These are phyloP conservation scores for Alsophila aescularia DNA, from an alignment of 2,888 invertebrate genomes.

Conservation along the genomic window DNA sequence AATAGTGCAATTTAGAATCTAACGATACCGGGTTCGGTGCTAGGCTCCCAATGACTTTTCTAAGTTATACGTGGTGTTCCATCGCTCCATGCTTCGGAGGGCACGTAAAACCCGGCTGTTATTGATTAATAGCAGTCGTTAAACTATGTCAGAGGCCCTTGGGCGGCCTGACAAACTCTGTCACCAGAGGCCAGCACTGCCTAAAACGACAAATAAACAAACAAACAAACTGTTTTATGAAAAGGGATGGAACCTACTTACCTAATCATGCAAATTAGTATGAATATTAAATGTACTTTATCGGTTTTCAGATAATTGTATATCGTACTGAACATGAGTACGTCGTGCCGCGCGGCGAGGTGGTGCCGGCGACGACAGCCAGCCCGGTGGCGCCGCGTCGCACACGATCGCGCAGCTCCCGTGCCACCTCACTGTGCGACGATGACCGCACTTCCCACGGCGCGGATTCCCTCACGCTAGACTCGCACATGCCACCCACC, in stretches of 20 bases:
- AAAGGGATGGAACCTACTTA: background rate
- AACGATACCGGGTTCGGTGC: too few species aligned
- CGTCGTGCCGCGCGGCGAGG: constrained; percentile 80
- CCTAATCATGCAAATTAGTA: background rate
- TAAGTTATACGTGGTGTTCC: too few species aligned
- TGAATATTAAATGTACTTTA: background rate
- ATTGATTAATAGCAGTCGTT: too few species aligned
- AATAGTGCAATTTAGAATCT: too few species aligned
- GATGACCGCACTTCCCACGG: constrained; percentile 90
- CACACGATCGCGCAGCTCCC: constrained; percentile 82
- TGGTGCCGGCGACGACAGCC: constrained; percentile 53
- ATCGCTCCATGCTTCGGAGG: too few species aligned
- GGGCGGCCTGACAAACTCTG: too few species aligned
- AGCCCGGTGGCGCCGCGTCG: constrained; percentile 83
- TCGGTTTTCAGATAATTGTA: constrained; percentile 84
- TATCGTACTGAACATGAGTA: constrained; percentile 88
- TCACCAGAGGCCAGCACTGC: too few species aligned
- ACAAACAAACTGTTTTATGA: too few species aligned
- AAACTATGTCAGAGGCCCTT: too few species aligned
- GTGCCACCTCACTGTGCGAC: constrained; percentile 84
- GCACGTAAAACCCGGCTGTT: too few species aligned
- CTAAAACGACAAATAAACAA: too few species aligned
- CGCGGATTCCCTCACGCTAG: constrained; percentile 86
- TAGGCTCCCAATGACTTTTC: too few species aligned
- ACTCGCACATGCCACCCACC: constrained; percentile 65